phyloP scores from a whole-genome alignment of 2,888 invertebrate genomes.

The Drosophila mimica region DNA sequence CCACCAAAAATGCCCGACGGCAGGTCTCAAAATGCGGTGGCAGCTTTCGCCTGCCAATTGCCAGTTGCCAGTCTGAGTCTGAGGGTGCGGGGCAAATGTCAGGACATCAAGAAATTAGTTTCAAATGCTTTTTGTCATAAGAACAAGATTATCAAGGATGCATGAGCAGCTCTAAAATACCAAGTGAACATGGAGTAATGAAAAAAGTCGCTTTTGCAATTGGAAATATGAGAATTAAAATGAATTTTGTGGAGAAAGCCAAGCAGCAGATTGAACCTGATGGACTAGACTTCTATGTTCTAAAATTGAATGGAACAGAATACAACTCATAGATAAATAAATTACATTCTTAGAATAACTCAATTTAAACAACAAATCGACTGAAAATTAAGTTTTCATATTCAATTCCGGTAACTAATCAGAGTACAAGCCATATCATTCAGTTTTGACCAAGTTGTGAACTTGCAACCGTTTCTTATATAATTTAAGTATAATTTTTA shows the following conservation, averaged over 20 bases:
- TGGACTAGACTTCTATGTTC: background rate
- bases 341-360: background rate
- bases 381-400: background rate
- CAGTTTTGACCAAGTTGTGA: background rate
- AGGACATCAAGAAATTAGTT: constrained; percentile 68
- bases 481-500: background rate
- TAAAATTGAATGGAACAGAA: background rate
- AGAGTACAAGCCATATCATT: background rate
- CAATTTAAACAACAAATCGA: background rate
- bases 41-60: constrained; percentile 36
- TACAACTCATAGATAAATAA: background rate
- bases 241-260: background rate
- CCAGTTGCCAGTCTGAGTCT: constrained; percentile 1
- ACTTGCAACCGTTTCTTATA: background rate
- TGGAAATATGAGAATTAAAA: background rate
- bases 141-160: constrained; percentile 20
- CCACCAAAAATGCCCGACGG: constrained; percentile 50
- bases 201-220: background rate
- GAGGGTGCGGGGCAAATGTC: constrained; percentile 38
- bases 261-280: background rate
- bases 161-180: constrained; percentile 1
- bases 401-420: background rate
- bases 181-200: constrained; percentile 2
- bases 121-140: constrained; percentile 49
- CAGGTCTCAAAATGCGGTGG: constrained; percentile 56